phyloP scores from a whole-genome alignment of 2,113 vertebrate genomes.

The Phycodurus eques region DNA sequence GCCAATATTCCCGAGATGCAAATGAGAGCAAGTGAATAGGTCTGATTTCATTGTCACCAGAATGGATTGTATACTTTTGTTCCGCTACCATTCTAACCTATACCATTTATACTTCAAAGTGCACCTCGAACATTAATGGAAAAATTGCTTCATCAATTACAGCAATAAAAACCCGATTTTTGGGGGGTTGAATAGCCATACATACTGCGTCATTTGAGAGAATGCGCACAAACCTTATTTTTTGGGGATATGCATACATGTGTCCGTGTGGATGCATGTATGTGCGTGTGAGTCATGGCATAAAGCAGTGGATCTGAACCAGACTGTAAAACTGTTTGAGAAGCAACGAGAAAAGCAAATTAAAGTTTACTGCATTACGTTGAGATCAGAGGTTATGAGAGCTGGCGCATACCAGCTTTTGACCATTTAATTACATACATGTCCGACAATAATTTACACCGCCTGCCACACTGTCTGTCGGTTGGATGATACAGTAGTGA shows the following conservation, averaged over 20 bases:
- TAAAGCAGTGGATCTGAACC: neutral
- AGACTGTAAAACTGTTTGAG: neutral
- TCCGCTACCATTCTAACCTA: neutral
- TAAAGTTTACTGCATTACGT: neutral
- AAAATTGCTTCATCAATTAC: neutral
- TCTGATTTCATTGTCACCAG: conserved; percentile 19
- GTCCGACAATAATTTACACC: neutral
- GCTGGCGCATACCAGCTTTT: neutral
- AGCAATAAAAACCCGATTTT: neutral
- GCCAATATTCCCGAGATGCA: conserved; percentile 49
- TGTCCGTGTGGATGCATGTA: conserved; percentile 4
- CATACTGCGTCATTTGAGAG: conserved; percentile 15
- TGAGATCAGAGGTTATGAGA: neutral
- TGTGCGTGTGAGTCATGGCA: neutral
- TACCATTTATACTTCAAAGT: conserved; percentile 22
- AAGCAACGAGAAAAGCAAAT: neutral
- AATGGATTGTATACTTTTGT: neutral
- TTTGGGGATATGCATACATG: neutral
- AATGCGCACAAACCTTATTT: neutral
- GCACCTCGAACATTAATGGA: neutral
- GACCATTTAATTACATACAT: neutral
- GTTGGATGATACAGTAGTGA: neutral
- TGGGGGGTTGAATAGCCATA: neutral
- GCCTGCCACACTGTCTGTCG: neutral
- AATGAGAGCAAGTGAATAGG: conserved; percentile 38